Evolutionary conservation across 35 echinoderm and acorn worm species (phyloP).

Genomic region (Strongylocentrotus purpuratus): DNA sequence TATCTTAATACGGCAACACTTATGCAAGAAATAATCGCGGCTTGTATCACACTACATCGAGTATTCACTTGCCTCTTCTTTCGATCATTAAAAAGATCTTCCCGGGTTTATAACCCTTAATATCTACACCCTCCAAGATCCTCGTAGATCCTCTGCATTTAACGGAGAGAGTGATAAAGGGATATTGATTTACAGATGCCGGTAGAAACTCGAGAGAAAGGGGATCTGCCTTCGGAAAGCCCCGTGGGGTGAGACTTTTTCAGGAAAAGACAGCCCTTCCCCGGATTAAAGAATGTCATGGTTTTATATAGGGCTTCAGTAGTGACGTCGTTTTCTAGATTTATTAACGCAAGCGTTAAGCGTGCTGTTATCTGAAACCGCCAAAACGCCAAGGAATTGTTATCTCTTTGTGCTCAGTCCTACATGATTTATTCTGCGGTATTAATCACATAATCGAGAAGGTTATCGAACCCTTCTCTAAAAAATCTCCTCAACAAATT

Average conservation of each 20-base stretch:
- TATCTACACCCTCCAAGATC: neutral
- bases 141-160: neutral
- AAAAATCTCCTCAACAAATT: too few relatives aligned
- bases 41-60: too few relatives aligned
- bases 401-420: too few relatives aligned
- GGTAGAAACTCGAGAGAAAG: conserved; percentile 2
- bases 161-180: neutral
- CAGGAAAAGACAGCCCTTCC: neutral
- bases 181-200: neutral
- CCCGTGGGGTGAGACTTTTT: neutral
- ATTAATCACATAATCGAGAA: too few relatives aligned
- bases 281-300: neutral
- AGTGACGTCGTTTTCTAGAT: too few relatives aligned
- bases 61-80: neutral
- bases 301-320: neutral
- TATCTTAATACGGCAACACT: too few relatives aligned
- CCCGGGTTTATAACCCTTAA: neutral
- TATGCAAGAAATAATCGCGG: too few relatives aligned
- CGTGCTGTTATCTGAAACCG: too few relatives aligned
- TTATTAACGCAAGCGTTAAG: too few relatives aligned
- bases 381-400: too few relatives aligned
- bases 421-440: too few relatives aligned
- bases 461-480: too few relatives aligned
- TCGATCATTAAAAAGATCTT: neutral
- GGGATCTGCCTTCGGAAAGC: neutral